Base-by-base conservation (phyloP, 2,797 vertebrate genomes). In the Decapterus maruadsi region DNA sequence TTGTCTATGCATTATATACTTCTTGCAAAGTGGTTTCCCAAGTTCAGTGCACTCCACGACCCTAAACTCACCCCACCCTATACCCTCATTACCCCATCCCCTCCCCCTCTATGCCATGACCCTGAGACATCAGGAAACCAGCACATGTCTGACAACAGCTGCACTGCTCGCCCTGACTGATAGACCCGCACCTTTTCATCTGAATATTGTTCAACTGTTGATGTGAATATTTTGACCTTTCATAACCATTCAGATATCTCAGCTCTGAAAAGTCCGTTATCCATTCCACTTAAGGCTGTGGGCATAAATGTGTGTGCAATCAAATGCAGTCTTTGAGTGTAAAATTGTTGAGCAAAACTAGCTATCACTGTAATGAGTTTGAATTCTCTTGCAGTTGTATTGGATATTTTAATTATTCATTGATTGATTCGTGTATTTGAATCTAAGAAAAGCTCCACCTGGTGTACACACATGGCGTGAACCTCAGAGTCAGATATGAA, bases 131-230 rank as follows among this genome's bases (percentile, higher is more conserved):
- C 16, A 34, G 53, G 67, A 70, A 58, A 53, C 54, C 54, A 59
- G 29, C 61, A 75, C 62, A 55, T 66, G 63, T 72, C 43, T 40
- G 66, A 36, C 10, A 80, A 68, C 75, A 81, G 85, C 79, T 80
- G 63, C 68, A 31, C 36, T 2, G 19, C 53, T 61, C 11, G 4
- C 4, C 8, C 42, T 19, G 58, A 19, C 65, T 66, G 46, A 66
- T 10, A 8, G 38, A 22, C 6, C 3, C 54, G 48, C 42, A 72
- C 12, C 14, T 31, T 51, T 53, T 72, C 19, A 70, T 36, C 46
- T 6, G 13, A 48, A 22, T 11, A 22, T 4, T 8, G 34, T 43
- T 56, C 54, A n/a, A 1, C 17, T 53, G 46, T 46, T 19, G 11
- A 45, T 26, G n/a, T 36, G 13, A 55, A 55, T 62, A 12, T 12